A percentile compares a stretch with the other conserved stretches of the same genome.
Evolutionary conservation across 2,113 vertebrate genomes (phyloP).

Genomic region (Alethe castanea): DNA sequence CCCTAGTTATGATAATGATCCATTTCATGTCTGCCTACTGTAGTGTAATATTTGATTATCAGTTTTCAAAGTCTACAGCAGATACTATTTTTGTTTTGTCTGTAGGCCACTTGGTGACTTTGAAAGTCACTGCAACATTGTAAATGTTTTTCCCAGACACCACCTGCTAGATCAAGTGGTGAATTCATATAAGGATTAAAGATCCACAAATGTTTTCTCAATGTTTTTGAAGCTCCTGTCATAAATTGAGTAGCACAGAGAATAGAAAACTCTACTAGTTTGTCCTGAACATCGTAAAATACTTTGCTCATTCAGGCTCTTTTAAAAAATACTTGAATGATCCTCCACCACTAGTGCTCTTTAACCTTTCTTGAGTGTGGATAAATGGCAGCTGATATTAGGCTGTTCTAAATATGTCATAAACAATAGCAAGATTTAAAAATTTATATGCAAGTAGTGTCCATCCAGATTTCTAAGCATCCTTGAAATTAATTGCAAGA

Average conservation of each 20-base stretch:
- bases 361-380: not conserved
- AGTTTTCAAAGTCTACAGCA: not conserved
- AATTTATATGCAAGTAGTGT: not conserved
- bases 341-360: not conserved
- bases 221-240: not conserved
- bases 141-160: not conserved
- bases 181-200: not conserved
- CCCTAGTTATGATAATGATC: not conserved
- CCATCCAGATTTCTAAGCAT: not conserved
- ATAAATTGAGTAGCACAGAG: not conserved
- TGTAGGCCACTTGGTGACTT: not conserved
- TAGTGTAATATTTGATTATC: not conserved
- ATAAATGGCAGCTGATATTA: not conserved
- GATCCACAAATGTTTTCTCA: not conserved
- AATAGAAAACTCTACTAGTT: not conserved
- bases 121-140: not conserved
- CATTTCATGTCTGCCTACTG: not conserved
- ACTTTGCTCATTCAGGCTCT: not conserved
- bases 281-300: not conserved
- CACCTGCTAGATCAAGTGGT: not conserved
- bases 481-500: not conserved
- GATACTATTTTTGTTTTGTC: not conserved
- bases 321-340: not conserved
- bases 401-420: not conserved
- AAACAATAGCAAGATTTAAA: not conserved